Base-by-base conservation (phyloP, 2,113 vertebrate genomes). In the Condylura cristata region DNA sequence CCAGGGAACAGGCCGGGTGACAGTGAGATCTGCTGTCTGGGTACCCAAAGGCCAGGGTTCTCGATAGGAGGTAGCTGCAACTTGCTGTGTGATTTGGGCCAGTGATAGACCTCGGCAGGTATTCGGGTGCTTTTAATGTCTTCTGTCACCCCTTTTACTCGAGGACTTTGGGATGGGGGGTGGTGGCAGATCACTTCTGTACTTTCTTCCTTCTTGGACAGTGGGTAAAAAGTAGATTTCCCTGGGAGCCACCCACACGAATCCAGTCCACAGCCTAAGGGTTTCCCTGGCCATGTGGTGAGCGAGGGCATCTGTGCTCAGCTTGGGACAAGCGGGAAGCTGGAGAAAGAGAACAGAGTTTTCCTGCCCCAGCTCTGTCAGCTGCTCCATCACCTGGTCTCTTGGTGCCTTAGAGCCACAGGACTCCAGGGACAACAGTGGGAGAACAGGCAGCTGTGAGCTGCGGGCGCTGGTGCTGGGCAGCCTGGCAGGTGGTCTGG, bases 391-490 rank as follows among this genome's bases (percentile, higher is more conserved):
- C 79, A 63, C 65, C 74, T 78, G 53, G 56, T 26, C 58, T 76
- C 75, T 48, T 34, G 61, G 70, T 86, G 58, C 92, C 84, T 89
- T 56, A 93, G 53, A 96, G 87, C 71, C 16, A 11, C 58, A 65
- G 90, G 83, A 51, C 78, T 80, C 48, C 5, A 3, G 48, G 75
- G 48, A 12, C 9, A 7, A 48, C 20, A 8, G 78, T 95, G 94
- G 80, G 95, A 96, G 28, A 89, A 70, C 0, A 0, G 58, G 66
- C 80, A 80, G 75, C 91, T 96, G 89, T 53, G 91, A 90, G 74
- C 37, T 20, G 24, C 37, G 13, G 83, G 26, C 60, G 83, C 68
- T 1, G 82, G 46, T 48, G 34, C 85, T 32, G 53, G 85, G 81
- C 78, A 18, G 53, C 61, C 63, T 56, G 20, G 8, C 32, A 37